Base-by-base conservation (phyloP, 2,797 vertebrate genomes). In the Xenops minutus region DNA sequence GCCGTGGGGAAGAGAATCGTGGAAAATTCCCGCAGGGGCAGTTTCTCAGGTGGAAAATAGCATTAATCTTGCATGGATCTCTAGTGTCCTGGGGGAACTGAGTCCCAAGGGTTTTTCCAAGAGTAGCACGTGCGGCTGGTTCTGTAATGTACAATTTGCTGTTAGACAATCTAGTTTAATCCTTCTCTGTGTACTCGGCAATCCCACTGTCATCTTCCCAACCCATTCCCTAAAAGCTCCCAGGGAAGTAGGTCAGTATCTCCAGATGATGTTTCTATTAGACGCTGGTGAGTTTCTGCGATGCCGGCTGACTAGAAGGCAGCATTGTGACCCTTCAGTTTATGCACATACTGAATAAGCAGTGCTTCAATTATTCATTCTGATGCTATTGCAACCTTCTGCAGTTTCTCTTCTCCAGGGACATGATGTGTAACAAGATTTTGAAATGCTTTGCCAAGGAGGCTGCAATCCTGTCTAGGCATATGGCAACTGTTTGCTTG, bases 321-420 rank as follows among this genome's bases (percentile, higher is more conserved):
- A 52, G 67, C 80, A 4, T 13, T 77, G 78, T 96, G 94, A 95
- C 91, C 96, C 94, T 88, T 94, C 67, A 9, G 36, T 90, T 95
- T 91, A 62, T 95, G 95, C 95, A 91, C 95, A 88, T 39, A 34
- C 85, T 85, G 95, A 97, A 93, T 67, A 84, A 83, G 54, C 74
- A 6, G 5, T 37, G 86, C 91, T 95, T 96, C 93, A 95, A 86
- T 96, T 96, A 96, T 96, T 97, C 91, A 96, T 96, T 73, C 90
- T 41, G 79, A 61, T 88, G 89, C 89, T 85, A 80, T 87, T 93
- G 88, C 90, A 94, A 66, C 95, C 93, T 97, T 93, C 87, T 77
- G 87, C 92, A 93, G 90, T 76, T 95, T 79, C 83, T 82, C 89
- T 94, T 94, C 94, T 96, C 96, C 66, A n/a, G 93, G 86, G 95